Evolutionary conservation across 2,113 vertebrate genomes (phyloP), one percentile per base, ranked within the genome.

Genomic region (Pedionomus torquatus): DNA sequence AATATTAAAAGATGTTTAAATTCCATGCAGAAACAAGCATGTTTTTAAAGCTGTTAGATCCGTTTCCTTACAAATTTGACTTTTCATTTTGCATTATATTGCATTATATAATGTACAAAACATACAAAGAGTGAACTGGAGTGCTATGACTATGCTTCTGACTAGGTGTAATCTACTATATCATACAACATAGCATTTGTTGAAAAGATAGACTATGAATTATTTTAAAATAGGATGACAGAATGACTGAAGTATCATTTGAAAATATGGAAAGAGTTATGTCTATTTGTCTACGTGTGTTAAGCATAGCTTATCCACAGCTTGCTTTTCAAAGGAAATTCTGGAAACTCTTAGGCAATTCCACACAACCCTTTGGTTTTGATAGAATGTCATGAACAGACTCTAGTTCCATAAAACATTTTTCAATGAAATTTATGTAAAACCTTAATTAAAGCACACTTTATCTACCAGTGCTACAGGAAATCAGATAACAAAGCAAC

Each of bases 381-480:
- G 39, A 63, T 63, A 70, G 51, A 77, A 58, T 52, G 0, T 0
- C 28, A 55, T 0, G 3, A 91, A 72, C 17, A 63, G 43, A 61
- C 24, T 41, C 21, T 61, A 25, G 41, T 61, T 83, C 71, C 19
- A 51, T 55, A 72, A 88, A 86, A 57, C 30, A 69, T 85, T 87
- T 77, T 48, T 80, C 68, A 89, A 58, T 1, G 0, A 85, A 89
- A 54, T 85, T 49, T 69, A 35, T 66, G 61, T 58, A 90, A 80
- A 87, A 83, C 44, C 49, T 79, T 85, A 79, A 94, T 94, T 95
- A 95, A 88, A 95, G 58, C 74, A 68, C 7, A 4, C 14, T 48
- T 17, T 72, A 54, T 91, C 81, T 51, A 44, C n/a, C 41, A 57
- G 15, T 54, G 63, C 66, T 85, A 72, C 37, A 80, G 78, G 41